phyloP scores from a whole-genome alignment of 2,888 invertebrate species.

The Aspidiotus rigidus region DNA sequence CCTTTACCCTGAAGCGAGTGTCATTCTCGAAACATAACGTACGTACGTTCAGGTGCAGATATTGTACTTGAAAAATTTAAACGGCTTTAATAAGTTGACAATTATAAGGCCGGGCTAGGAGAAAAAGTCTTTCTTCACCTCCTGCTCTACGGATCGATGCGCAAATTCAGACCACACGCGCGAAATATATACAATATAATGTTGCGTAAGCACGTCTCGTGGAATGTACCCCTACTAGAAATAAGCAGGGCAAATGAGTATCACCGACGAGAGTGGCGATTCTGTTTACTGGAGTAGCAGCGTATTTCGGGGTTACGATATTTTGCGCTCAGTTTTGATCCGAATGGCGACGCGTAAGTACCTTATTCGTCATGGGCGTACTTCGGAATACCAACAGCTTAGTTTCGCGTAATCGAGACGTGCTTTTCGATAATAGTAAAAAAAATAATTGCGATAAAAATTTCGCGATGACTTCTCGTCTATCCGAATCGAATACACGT shows the following conservation, averaged over 20 bases:
- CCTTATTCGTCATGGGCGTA: constrained; percentile 26
- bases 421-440: constrained; percentile 11
- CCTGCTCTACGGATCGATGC: constrained; percentile 9
- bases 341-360: constrained; percentile 29
- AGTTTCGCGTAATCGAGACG: constrained; percentile 22
- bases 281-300: constrained; percentile 17
- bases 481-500: neutral
- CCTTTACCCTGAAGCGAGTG: no score
- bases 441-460: neutral
- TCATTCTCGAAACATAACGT: no score
- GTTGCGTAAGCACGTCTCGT: neutral
- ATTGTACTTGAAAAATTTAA: no score
- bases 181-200: neutral
- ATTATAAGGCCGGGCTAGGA: no score
- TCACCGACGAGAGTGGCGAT: constrained; percentile 20
- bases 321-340: constrained; percentile 30
- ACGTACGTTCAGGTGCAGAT: no score
- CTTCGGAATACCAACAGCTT: constrained; percentile 19
- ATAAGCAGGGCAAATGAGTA: constrained; percentile 11
- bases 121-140: no score
- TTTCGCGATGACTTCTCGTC: constrained; percentile 21
- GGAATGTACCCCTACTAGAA: constrained; percentile 16
- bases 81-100: no score
- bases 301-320: constrained; percentile 23
- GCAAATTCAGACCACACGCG: constrained; percentile 13